phyloP scores from a whole-genome alignment of 2,888 invertebrate genomes.

The Oscheius sp. region DNA sequence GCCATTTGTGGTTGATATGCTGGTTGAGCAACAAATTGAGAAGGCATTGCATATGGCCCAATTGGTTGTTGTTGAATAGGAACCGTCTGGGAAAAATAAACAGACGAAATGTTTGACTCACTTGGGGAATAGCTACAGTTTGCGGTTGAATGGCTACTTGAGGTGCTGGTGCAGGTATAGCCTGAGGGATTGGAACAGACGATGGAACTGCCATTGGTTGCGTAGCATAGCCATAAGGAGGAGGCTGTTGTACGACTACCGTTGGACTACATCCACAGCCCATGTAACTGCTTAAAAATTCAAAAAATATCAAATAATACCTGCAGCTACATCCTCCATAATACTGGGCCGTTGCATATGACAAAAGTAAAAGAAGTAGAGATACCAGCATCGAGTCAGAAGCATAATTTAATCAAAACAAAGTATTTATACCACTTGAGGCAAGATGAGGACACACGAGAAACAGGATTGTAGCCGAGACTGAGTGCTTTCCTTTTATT shows the following conservation, averaged over 20 bases:
- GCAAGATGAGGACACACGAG: neutral
- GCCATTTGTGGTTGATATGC: neutral
- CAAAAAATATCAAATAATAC: neutral
- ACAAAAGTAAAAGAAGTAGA: neutral
- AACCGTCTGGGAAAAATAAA: neutral
- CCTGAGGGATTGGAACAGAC: neutral
- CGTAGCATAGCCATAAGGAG: neutral
- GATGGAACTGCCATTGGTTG: neutral
- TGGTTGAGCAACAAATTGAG: neutral
- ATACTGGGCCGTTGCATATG: neutral
- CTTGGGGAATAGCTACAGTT: neutral
- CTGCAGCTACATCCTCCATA: constrained; percentile 3
- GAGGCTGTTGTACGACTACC: neutral
- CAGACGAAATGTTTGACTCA: neutral
- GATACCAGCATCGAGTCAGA: neutral
- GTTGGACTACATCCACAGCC: constrained; percentile 1
- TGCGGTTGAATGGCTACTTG: neutral
- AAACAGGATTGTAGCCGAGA: constrained; percentile 7
- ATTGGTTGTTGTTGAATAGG: neutral
- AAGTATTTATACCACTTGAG: neutral
- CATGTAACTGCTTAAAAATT: neutral
- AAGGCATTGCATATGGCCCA: neutral
- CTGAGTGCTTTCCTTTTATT: neutral
- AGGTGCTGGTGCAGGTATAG: neutral
- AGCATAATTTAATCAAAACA: neutral